Evolutionary conservation across 2,888 invertebrate genomes (phyloP).

Genomic region (Spialia ferax): DNA sequence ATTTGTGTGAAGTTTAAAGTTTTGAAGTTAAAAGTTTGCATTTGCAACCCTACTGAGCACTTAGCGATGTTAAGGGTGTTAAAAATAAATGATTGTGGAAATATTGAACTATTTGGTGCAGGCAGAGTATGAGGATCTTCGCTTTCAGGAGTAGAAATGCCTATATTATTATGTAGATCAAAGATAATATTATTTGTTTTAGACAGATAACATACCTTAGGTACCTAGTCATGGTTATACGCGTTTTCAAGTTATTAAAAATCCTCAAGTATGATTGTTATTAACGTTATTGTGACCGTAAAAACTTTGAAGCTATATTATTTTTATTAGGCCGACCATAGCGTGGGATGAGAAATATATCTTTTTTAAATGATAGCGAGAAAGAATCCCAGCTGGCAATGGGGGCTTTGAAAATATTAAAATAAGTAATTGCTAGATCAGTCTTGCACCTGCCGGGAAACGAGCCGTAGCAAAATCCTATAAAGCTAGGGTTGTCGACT

Average conservation of each 20-base stretch:
- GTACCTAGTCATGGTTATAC: too few relatives aligned
- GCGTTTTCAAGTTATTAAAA: too few relatives aligned
- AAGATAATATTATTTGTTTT: too few relatives aligned
- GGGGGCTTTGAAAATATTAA: constrained; percentile 78
- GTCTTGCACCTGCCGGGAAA: constrained; percentile 74
- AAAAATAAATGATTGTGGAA: background rate
- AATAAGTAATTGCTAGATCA: constrained; percentile 82
- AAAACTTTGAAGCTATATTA: background rate
- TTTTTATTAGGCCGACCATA: background rate
- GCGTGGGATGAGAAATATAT: constrained; percentile 19
- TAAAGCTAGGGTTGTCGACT: constrained; percentile 26
- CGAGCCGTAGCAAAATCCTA: constrained; percentile 47
- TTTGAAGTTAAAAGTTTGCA: background rate
- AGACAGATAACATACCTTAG: too few relatives aligned
- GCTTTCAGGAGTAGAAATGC: too few relatives aligned
- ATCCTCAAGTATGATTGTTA: too few relatives aligned
- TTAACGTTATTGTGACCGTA: background rate
- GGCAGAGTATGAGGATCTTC: too few relatives aligned
- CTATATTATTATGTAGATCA: too few relatives aligned
- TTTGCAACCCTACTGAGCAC: background rate
- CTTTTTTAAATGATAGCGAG: constrained; percentile 52
- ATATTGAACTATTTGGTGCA: too few relatives aligned
- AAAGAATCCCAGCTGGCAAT: constrained; percentile 57
- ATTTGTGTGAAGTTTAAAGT: constrained; percentile 17
- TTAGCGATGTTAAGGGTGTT: background rate